Percentiles rank a stretch among this genome's conserved stretches.
These are phyloP conservation scores for Scylla paramamosain DNA, from an alignment of 1,140 invertebrate species.

Conservation along the genomic window DNA sequence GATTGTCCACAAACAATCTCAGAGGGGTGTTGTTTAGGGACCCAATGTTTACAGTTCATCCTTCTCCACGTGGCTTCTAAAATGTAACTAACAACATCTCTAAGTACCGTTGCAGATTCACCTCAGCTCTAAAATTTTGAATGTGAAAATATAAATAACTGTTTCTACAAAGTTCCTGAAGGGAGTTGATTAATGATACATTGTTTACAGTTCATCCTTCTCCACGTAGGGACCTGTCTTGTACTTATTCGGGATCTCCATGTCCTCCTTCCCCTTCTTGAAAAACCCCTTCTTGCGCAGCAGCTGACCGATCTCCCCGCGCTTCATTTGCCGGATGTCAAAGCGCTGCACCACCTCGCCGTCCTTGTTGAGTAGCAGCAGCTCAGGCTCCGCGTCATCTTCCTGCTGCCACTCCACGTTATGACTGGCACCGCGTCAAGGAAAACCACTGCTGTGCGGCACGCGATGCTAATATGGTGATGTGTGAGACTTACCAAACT, in stretches of 20 bases:
- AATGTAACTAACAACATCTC: no score
- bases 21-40: no score
- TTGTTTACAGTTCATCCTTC: conserved; percentile 77
- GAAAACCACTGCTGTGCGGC: background rate
- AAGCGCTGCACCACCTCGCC: conserved; percentile 86
- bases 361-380: conserved; percentile 84
- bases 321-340: conserved; percentile 82
- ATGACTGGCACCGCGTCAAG: conserved; percentile 81
- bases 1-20: no score
- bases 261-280: conserved; percentile 78
- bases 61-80: no score
- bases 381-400: conserved; percentile 85
- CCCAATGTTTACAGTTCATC: no score
- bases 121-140: no score
- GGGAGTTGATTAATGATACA: no score
- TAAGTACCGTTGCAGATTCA: no score
- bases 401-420: conserved; percentile 86
- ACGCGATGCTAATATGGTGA: background rate
- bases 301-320: conserved; percentile 87
- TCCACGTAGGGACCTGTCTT: conserved; percentile 78
- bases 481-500: background rate
- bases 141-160: no score
- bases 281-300: conserved; percentile 85
- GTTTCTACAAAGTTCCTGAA: no score
- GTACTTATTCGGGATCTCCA: conserved; percentile 78